Evolutionary conservation across 2,113 vertebrate genomes (phyloP), one percentile per base, ranked within the genome.

Genomic region (Rhombomys opimus): DNA sequence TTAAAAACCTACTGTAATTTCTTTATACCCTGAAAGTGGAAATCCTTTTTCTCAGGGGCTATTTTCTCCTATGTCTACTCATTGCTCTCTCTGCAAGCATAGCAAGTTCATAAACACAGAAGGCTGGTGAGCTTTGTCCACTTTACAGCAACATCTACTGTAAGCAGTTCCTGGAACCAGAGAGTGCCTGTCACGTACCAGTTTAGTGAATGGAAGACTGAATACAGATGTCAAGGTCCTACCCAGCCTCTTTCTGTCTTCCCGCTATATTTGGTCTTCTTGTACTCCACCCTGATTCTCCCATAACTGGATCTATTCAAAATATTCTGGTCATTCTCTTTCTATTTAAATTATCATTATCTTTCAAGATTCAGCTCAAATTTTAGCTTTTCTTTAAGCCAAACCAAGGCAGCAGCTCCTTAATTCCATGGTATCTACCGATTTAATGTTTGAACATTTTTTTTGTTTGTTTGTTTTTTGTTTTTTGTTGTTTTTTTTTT

Each of bases 361-460:
- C 50, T 75, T 89, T 89, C 61, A 84, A 90, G 30, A 87, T 84
- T n/a, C 57, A 87, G 13, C 46, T 41, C 57, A 88, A 96, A 94
- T 72, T 67, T 23, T 15, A 82, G 38, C 57, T 92, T 9, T 91
- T 95, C 22, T 63, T 54, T 75, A 90, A 94, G 25, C 57, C 38
- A 95, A 73, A 63, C 10, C 25, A 94, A 96, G 14, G 61, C 22
- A 52, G n/a, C 82, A 50, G 46, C 15, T 80, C 76, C 30, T 95
- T 88, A 78, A 63, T 2, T 59, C 23, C 63, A 65, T 65, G 41
- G 41, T 59, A 41, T n/a, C 82, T 82, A 81, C n/a, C 30, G n/a
- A n/a, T 61, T 72, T 67, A 84, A 89, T 87, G 10, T 65, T 7
- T 61, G n/a, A 92, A 57, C 2, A 57, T 57, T 57, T 46, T 46